A percentile compares a stretch with the other conserved stretches of the same genome.
These are phyloP conservation scores for Drosophila yakuba DNA, from an alignment of 1,140 invertebrate genomes.

Conservation along the genomic window DNA sequence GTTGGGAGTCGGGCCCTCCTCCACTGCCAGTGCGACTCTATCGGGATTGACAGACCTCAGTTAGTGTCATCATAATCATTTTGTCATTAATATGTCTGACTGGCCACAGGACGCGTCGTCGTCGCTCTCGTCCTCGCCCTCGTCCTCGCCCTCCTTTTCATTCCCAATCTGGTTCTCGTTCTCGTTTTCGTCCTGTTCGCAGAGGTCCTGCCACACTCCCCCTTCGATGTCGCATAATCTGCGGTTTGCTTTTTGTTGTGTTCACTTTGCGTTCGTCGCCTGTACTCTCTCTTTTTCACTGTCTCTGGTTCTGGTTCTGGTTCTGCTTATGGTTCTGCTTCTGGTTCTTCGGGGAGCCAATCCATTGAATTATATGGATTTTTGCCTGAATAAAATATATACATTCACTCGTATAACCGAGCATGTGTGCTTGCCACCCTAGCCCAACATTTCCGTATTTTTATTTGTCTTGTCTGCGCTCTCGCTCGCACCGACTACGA, in stretches of 20 bases:
- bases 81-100: constrained; percentile 84
- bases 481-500: constrained; percentile 27
- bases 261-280: constrained; percentile 65
- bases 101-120: constrained; percentile 63
- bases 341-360: constrained; percentile 47
- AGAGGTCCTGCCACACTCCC: constrained; percentile 9
- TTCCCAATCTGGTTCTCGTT: neutral
- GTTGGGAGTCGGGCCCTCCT: neutral
- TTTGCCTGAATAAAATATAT: constrained; percentile 73
- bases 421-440: constrained; percentile 46
- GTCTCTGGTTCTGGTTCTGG: constrained; percentile 3
- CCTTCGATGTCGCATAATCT: constrained; percentile 59
- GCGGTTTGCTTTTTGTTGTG: constrained; percentile 78
- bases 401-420: constrained; percentile 1
- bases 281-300: constrained; percentile 1
- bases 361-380: constrained; percentile 83
- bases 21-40: neutral
- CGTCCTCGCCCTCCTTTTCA: constrained; percentile 2
- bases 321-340: neutral
- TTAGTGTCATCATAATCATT: constrained; percentile 84
- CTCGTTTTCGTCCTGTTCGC: too few species aligned
- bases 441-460: constrained; percentile 73
- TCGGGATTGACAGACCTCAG: constrained; percentile 58
- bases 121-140: constrained; percentile 30
- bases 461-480: constrained; percentile 54